These are phyloP conservation scores for Ormyrus rosae DNA, from an alignment of 2,888 invertebrate genomes.

Conservation along the genomic window DNA sequence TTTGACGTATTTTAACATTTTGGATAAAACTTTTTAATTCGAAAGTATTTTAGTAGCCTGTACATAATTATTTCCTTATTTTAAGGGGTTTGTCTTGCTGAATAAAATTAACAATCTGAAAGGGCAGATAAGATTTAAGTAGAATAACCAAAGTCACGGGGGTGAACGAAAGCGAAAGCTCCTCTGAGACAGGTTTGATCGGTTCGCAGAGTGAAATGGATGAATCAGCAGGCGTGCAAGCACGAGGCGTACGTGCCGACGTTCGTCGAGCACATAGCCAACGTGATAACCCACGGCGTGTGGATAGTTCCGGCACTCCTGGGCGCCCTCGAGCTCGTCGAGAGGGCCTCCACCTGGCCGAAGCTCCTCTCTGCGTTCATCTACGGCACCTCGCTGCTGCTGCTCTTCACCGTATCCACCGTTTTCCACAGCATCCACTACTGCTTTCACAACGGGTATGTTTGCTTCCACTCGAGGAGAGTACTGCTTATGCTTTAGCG, in stretches of 20 bases:
- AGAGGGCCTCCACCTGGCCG: slow-evolving; percentile 83
- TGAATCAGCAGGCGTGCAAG: slow-evolving; percentile 85
- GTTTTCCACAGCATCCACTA: slow-evolving; percentile 93
- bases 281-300: slow-evolving; percentile 93
- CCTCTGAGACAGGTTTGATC: too few relatives aligned
- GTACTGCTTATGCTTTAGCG: too few relatives aligned
- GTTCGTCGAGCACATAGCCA: slow-evolving; percentile 92
- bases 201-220: slow-evolving; percentile 81
- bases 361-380: slow-evolving; percentile 89
- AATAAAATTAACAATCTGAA: too few relatives aligned
- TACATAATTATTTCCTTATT: too few relatives aligned
- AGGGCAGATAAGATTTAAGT: too few relatives aligned
- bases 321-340: slow-evolving; percentile 85
- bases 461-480: slow-evolving; percentile 16
- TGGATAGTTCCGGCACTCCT: slow-evolving; percentile 92
- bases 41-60: too few relatives aligned
- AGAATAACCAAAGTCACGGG: too few relatives aligned
- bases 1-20: too few relatives aligned
- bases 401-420: slow-evolving; percentile 92
- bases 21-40: too few relatives aligned
- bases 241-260: slow-evolving; percentile 92
- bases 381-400: slow-evolving; percentile 90
- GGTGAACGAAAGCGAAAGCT: too few relatives aligned
- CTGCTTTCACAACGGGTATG: slow-evolving; percentile 80
- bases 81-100: too few relatives aligned